phyloP scores from a whole-genome alignment of 1,140 invertebrate species.

The Oedothorax gibbosus region DNA sequence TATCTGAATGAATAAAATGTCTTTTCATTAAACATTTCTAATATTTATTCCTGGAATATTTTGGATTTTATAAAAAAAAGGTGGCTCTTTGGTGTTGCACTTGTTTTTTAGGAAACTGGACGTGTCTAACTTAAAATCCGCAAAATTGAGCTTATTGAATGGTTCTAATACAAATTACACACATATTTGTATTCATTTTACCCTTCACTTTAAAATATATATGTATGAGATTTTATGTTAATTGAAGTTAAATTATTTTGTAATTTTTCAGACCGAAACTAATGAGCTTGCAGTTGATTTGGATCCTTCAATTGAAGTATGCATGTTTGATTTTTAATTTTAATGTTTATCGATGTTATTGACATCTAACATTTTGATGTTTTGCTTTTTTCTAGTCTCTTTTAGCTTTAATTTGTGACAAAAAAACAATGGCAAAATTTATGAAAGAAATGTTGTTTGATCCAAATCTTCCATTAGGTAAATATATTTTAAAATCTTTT shows the following conservation, averaged over 20 bases:
- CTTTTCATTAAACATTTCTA: no score
- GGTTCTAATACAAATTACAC: no score
- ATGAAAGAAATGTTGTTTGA: conserved; percentile 71
- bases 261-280: not conserved
- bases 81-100: no score
- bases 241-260: not conserved
- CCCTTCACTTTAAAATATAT: no score
- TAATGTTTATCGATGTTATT: not conserved
- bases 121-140: no score
- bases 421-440: conserved; percentile 72
- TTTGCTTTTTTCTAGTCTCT: conserved; percentile 32
- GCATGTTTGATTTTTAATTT: not conserved
- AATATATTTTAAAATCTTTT: not conserved
- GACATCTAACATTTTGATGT: not conserved
- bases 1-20: no score
- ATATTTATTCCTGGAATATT: no score
- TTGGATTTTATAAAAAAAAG: no score
- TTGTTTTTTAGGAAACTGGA: no score
- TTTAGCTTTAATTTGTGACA: conserved; percentile 73
- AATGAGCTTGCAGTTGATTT: not conserved
- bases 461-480: conserved; percentile 66
- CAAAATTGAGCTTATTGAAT: no score
- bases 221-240: not conserved
- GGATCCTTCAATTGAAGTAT: conserved; percentile 21
- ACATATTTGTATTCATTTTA: no score